Percentiles rank a stretch among this genome's conserved stretches.
Conservation (phyloP, 1,140 invertebrate genomes). For the Sinonovacula constricta region DNA sequence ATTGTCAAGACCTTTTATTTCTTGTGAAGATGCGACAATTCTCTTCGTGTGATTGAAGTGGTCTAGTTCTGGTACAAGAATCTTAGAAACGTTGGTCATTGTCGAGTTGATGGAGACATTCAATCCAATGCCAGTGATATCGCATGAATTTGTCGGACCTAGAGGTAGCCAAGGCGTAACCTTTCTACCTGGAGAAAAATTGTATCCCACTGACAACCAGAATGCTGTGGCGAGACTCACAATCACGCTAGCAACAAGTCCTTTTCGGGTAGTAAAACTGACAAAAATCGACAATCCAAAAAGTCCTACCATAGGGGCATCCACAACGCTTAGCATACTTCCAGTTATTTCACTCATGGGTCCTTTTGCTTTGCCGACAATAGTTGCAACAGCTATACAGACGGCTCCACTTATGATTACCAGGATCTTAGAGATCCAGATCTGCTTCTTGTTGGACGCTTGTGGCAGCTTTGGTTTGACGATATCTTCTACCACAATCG, state of each 20-base stretch:
- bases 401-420: conserved; percentile 9
- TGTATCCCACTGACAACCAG: conserved; percentile 26
- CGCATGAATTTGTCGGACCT: conserved; percentile 24
- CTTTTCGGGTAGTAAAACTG: conserved; percentile 12
- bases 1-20: neutral
- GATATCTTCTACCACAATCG: conserved; percentile 27
- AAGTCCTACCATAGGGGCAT: conserved; percentile 11
- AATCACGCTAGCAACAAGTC: neutral
- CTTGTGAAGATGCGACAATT: neutral
- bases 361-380: neutral
- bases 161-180: neutral
- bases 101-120: neutral
- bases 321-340: conserved; percentile 6
- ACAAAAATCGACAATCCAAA: conserved; percentile 20
- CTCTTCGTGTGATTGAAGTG: neutral
- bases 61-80: neutral
- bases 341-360: neutral
- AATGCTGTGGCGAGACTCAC: neutral
- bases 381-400: conserved; percentile 8
- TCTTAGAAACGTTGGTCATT: neutral
- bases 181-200: neutral
- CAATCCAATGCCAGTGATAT: neutral
- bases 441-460: neutral
- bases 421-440: conserved; percentile 9
- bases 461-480: conserved; percentile 2